Evolutionary conservation across 2,888 invertebrate genomes (phyloP).

Genomic region (Sarcophaga variegata): DNA sequence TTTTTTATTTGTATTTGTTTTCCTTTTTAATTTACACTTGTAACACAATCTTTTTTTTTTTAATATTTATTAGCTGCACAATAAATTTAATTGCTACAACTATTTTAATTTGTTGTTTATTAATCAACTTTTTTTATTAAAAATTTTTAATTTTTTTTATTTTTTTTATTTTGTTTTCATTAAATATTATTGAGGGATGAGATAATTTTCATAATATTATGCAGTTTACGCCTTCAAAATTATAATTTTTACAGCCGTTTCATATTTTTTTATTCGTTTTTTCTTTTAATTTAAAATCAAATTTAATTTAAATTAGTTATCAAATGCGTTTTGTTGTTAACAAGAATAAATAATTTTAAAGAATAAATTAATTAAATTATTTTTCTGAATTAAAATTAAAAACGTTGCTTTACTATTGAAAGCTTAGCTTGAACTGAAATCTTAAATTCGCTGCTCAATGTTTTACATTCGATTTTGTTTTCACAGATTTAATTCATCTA

Average conservation of each 20-base stretch:
- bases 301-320: neutral
- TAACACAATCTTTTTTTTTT: constrained; percentile 9
- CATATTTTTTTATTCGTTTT: neutral
- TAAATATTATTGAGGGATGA: neutral
- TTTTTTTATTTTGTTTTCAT: neutral
- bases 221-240: constrained; percentile 49
- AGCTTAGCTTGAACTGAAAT: constrained; percentile 64
- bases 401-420: constrained; percentile 52
- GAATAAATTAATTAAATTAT: neutral
- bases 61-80: neutral
- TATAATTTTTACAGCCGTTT: neutral
- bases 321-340: neutral
- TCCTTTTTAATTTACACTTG: neutral
- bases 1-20: neutral
- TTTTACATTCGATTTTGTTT: constrained; percentile 54
- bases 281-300: neutral
- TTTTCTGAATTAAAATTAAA: neutral
- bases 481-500: neutral
- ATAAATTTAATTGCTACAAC: constrained; percentile 26
- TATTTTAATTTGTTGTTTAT: constrained; percentile 33
- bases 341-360: neutral
- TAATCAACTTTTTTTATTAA: constrained; percentile 9
- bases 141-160: constrained; percentile 26
- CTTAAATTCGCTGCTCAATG: constrained; percentile 48
- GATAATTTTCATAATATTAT: neutral